Conservation (phyloP, 2,797 vertebrate species). For the Diglossa cyanea region DNA sequence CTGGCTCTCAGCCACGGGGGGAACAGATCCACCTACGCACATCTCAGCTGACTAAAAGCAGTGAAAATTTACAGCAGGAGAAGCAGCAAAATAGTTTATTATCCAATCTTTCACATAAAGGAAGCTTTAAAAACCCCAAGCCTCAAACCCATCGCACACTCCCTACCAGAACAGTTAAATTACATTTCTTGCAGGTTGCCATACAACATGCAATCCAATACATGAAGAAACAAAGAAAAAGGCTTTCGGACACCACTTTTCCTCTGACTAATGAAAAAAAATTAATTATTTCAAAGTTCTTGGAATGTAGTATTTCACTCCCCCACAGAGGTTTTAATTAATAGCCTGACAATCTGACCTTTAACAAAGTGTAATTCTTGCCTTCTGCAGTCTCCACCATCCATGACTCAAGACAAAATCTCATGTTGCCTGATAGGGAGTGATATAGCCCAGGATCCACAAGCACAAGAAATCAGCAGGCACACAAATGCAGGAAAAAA, state of each 20-base stretch:
- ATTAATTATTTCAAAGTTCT: neutral
- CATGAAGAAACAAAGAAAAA: neutral
- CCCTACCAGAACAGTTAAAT: neutral
- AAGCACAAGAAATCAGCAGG: neutral
- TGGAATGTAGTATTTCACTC: neutral
- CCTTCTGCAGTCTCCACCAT: neutral
- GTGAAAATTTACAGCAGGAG: neutral
- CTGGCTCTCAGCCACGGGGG: neutral
- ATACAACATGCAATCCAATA: neutral
- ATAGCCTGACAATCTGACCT: neutral
- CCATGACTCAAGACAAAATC: neutral
- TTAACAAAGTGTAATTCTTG: neutral
- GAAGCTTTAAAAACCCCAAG: neutral
- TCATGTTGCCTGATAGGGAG: accelerated
- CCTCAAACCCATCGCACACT: neutral
- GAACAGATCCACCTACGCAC: neutral
- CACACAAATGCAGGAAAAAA: neutral
- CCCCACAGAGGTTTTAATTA: neutral
- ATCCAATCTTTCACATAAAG: neutral
- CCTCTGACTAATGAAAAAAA: neutral
- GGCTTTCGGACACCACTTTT: neutral
- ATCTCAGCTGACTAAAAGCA: neutral
- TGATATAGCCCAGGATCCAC: neutral
- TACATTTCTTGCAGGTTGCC: neutral
- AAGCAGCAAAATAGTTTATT: neutral